Base-by-base conservation (phyloP, 2,797 vertebrate species). In the Valencia hispanica region DNA sequence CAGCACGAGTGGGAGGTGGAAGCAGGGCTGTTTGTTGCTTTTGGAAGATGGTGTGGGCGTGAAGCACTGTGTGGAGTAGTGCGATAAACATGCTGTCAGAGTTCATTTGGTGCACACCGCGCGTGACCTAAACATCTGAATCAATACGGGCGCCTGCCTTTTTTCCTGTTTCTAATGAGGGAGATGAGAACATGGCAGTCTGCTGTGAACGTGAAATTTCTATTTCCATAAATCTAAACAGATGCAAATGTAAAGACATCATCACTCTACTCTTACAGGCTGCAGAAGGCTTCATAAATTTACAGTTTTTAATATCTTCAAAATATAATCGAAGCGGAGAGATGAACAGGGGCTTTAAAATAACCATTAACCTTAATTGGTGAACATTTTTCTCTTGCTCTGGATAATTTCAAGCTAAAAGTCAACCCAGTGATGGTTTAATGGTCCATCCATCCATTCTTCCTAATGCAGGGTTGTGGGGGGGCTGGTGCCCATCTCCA, bases 81-180 rank as follows among this genome's bases (percentile, higher is more conserved):
- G 86, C 81, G 88, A 94, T 90, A 93, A 92, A 92, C 88, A 92
- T 75, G 84, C 88, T 88, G 90, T 92, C 88, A 88, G 92, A 93
- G 93, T 92, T 93, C 91, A 91, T 91, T 91, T 92, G 87, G 91
- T 87, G 53, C 81, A 88, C 81, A 87, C 83, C 74, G 75, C 82
- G 41, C 90, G 74, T 94, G 92, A 92, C 90, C 91, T 85, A 87
- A 92, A 86, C 92, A 89, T 92, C 91, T 93, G 88, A 93, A 90
- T 90, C 91, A 94, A 92, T 90, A 92, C 36, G 9, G 48, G 65
- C 78, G 80, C 63, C 17, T 74, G 89, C 84, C 53, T 88, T 83
- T 83, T 65, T 22, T 82, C 84, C 73, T 65, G 47, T 74, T 81
- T 78, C 77, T 68, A 75, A 59, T 18, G 77, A 79, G 71, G 79